Percentiles rank a stretch among this genome's conserved stretches.
Evolutionary conservation across 2,113 vertebrate genomes (phyloP).

Genomic region (Galbula dea): DNA sequence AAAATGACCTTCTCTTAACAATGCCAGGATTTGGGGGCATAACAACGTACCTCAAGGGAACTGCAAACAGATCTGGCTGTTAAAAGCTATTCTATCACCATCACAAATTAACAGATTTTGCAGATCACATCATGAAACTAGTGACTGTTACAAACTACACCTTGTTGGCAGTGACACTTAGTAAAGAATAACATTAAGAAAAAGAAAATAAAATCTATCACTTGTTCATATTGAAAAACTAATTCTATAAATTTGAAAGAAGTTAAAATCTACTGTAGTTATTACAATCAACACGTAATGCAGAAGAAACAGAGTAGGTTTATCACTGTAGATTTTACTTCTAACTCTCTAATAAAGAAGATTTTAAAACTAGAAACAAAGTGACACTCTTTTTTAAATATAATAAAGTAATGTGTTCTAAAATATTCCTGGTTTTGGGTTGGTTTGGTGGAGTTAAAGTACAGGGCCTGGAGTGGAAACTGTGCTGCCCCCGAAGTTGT

Average conservation of each 20-base stretch:
- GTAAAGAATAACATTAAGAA: neutral
- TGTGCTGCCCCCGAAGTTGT: neutral
- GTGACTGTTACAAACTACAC: neutral
- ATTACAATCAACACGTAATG: neutral
- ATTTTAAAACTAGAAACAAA: neutral
- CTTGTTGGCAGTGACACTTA: neutral
- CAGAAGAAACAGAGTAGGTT: neutral
- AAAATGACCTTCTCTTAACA: neutral
- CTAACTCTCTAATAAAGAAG: neutral
- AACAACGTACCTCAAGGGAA: neutral
- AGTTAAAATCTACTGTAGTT: neutral
- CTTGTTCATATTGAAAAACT: neutral
- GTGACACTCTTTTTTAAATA: neutral
- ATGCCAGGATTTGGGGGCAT: neutral
- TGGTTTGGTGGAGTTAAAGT: neutral
- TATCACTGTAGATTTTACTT: neutral
- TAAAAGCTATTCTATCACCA: neutral
- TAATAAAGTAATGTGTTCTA: neutral
- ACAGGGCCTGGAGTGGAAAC: neutral
- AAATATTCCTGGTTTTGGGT: neutral
- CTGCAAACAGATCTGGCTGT: neutral
- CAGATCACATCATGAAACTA: neutral
- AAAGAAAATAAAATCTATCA: neutral
- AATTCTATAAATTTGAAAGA: neutral
- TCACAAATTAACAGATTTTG: neutral